These are phyloP conservation scores for Oophaga sylvatica DNA, from an alignment of 2,797 vertebrate genomes.

Conservation along the genomic window DNA sequence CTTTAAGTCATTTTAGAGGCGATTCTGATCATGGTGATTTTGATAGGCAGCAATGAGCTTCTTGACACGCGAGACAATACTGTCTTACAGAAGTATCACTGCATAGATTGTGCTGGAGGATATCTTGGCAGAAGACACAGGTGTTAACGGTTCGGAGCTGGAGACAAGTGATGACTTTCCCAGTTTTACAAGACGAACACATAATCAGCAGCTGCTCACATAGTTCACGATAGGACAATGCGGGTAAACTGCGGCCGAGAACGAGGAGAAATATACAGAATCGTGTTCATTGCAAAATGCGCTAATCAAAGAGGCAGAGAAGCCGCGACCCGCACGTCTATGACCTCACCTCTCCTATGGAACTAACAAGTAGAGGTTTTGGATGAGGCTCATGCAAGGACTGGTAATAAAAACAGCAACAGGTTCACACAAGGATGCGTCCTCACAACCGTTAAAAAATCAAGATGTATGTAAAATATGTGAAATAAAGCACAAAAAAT, in stretches of 20 bases:
- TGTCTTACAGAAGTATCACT: constrained; percentile 5
- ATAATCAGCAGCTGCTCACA: not conserved
- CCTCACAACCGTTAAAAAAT: not conserved
- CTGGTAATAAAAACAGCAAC: not conserved
- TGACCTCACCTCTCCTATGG: not conserved
- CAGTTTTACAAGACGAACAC: not conserved
- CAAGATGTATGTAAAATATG: not conserved
- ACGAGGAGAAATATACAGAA: constrained; percentile 3
- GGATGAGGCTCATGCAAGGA: not conserved
- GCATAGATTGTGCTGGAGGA: constrained; percentile 6
- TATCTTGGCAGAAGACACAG: constrained; percentile 36
- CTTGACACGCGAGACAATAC: not conserved
- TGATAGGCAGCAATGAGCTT: not conserved
- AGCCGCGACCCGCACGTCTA: not conserved
- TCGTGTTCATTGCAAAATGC: not conserved
- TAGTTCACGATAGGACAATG: constrained; percentile 35
- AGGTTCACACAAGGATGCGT: constrained; percentile 3
- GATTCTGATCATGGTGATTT: not conserved
- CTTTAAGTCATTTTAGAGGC: too few relatives aligned
- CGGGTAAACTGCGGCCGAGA: not conserved
- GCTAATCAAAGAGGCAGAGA: constrained; percentile 4
- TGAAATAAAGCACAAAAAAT: not conserved
- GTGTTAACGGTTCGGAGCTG: constrained; percentile 12
- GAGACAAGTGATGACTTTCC: constrained; percentile 22
- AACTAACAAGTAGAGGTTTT: not conserved